These are phyloP conservation scores for Halocynthia roretzi DNA, from an alignment of 23 tunicate species.

Conservation along the genomic window DNA sequence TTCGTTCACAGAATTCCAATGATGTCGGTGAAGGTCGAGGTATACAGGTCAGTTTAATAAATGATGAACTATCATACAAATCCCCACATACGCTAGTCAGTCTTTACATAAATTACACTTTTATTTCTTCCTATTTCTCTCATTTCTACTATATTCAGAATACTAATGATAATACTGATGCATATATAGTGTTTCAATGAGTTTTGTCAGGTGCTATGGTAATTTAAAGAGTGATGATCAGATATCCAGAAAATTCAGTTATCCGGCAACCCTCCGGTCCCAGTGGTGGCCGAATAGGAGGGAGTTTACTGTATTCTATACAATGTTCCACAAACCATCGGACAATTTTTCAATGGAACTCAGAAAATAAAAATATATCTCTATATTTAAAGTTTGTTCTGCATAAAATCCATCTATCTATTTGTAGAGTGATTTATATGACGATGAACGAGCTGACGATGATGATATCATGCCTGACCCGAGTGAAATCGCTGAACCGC, in stretches of 20 bases:
- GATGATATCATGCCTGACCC: not conserved
- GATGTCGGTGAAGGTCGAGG: conserved; percentile 15
- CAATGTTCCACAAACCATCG: too few species aligned
- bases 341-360: too few species aligned
- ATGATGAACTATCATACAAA: not conserved
- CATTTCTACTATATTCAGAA: not conserved
- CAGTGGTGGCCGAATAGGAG: too few species aligned
- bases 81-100: not conserved
- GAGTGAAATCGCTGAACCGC: conserved; percentile 21
- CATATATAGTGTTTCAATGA: too few species aligned
- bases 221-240: too few species aligned
- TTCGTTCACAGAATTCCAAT: conserved; percentile 36
- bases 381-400: too few species aligned
- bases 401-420: not conserved
- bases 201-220: too few species aligned
- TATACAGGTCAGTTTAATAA: not conserved
- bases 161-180: too few species aligned
- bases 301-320: too few species aligned
- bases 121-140: not conserved
- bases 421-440: conserved; percentile 22
- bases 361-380: too few species aligned
- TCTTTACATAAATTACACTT: not conserved
- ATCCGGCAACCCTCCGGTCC: too few species aligned
- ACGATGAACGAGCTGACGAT: conserved; percentile 16
- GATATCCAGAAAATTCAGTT: too few species aligned